Conservation (phyloP, 2,888 invertebrate genomes). For the Caenorhabditis becei region DNA sequence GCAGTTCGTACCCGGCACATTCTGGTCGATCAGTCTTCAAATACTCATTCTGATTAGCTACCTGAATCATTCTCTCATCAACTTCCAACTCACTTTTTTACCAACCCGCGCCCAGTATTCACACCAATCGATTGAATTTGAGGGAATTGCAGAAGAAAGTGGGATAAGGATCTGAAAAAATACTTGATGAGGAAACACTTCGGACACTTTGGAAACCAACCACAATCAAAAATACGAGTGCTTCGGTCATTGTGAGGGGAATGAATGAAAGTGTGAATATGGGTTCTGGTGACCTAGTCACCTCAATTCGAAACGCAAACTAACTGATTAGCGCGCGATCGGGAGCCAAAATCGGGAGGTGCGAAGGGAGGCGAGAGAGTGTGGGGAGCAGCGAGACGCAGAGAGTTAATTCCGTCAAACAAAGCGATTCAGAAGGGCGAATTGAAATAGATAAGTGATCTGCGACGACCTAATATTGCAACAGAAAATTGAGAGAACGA, state of each 20-base stretch:
- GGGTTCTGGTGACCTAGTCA: slow-evolving; percentile 36
- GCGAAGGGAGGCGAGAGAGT: slow-evolving; percentile 22
- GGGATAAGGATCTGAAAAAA: slow-evolving; percentile 9
- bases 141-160: not conserved
- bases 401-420: slow-evolving; percentile 38
- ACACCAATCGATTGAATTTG: slow-evolving; percentile 67
- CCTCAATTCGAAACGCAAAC: slow-evolving; percentile 56
- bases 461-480: slow-evolving; percentile 5
- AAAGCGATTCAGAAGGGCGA: slow-evolving; percentile 34
- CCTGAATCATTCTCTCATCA: slow-evolving; percentile 26
- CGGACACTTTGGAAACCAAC: slow-evolving; percentile 3
- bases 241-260: not conserved
- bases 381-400: slow-evolving; percentile 15
- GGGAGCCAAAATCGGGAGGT: slow-evolving; percentile 52
- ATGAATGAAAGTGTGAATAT: slow-evolving; percentile 19
- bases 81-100: slow-evolving; percentile 54
- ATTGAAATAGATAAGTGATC: slow-evolving; percentile 1
- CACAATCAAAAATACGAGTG: slow-evolving; percentile 22
- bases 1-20: slow-evolving; percentile 58
- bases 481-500: not conserved
- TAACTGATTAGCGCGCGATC: slow-evolving; percentile 46
- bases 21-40: slow-evolving; percentile 60
- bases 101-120: slow-evolving; percentile 69
- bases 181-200: not conserved
- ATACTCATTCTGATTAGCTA: slow-evolving; percentile 52